Percentiles rank a stretch among this genome's conserved stretches.
These are phyloP conservation scores for Acridotheres tristis DNA, from an alignment of 2,797 vertebrate species.

Conservation along the genomic window DNA sequence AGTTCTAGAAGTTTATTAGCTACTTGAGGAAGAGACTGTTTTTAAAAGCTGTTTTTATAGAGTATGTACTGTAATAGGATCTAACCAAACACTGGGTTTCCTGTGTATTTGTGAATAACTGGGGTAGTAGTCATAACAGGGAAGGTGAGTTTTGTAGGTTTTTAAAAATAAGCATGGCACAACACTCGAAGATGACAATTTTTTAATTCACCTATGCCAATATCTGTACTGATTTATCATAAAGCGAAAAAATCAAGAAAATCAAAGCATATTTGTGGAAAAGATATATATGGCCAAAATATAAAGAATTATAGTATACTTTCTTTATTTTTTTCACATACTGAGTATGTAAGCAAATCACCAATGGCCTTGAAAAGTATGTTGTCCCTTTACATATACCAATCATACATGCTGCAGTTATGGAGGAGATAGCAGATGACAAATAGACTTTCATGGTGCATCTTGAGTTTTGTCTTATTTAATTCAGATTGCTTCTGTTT, in stretches of 20 bases:
- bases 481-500: not conserved
- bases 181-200: not conserved
- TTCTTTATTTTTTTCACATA: not conserved
- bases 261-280: not conserved
- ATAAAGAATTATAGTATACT: not conserved
- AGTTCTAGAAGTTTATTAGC: not conserved
- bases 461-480: not conserved
- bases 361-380: not conserved
- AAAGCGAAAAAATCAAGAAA: not conserved
- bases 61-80: not conserved
- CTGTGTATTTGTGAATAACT: not conserved
- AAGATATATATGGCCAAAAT: not conserved
- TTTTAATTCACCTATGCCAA: not conserved
- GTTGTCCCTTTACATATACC: accelerated
- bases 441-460: not conserved
- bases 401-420: not conserved
- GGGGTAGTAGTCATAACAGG: not conserved
- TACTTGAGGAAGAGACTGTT: not conserved
- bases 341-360: not conserved
- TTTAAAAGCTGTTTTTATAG: not conserved
- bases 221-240: not conserved
- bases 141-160: not conserved
- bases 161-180: not conserved
- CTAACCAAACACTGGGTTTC: not conserved
- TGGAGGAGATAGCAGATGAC: not conserved